Percentiles rank a stretch among this genome's conserved stretches.
Conservation (phyloP, 2,113 vertebrate genomes). For the Etheostoma cragini region DNA sequence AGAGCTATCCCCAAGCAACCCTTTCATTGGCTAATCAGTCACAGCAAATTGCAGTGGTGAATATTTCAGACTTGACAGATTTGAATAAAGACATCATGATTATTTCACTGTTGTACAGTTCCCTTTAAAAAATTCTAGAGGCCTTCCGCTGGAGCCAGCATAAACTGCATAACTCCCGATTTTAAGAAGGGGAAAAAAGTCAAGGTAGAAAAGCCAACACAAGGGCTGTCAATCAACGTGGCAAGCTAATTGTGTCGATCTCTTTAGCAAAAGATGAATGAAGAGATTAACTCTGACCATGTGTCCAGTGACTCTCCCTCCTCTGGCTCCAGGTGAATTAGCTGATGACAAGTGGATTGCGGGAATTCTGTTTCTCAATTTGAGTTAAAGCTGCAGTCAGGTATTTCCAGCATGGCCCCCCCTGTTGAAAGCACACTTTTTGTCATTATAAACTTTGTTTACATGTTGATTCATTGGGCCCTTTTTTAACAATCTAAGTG, state of each 20-base stretch:
- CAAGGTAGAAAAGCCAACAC: slow-evolving; percentile 59
- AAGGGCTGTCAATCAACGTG: slow-evolving; percentile 71
- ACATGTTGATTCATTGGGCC: slow-evolving; percentile 34
- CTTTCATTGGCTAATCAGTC: slow-evolving; percentile 74
- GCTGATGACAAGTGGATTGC: slow-evolving; percentile 77
- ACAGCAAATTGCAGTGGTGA: slow-evolving; percentile 69
- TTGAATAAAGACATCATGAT: slow-evolving; percentile 76
- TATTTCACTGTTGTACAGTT: slow-evolving; percentile 59
- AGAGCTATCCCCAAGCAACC: slow-evolving; percentile 72
- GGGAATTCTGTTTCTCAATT: slow-evolving; percentile 53
- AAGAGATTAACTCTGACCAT: slow-evolving; percentile 77
- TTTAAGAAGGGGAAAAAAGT: slow-evolving; percentile 25
- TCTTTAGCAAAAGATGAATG: slow-evolving; percentile 79
- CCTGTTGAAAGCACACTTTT: slow-evolving; percentile 35
- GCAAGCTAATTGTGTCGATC: slow-evolving; percentile 79
- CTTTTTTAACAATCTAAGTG: too few relatives aligned
- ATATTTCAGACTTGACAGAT: slow-evolving; percentile 75
- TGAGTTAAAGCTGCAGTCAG: slow-evolving; percentile 29
- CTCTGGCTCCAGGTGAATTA: slow-evolving; percentile 78
- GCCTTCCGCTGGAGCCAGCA: slow-evolving; percentile 49
- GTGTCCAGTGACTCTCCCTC: slow-evolving; percentile 72
- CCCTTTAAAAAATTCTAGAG: slow-evolving; percentile 44
- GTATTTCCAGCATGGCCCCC: slow-evolving; percentile 27
- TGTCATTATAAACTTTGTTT: slow-evolving; percentile 30
- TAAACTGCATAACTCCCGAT: slow-evolving; percentile 44